These are phyloP conservation scores for Vicugna pacos DNA, from an alignment of 2,113 vertebrate genomes.

Conservation along the genomic window DNA sequence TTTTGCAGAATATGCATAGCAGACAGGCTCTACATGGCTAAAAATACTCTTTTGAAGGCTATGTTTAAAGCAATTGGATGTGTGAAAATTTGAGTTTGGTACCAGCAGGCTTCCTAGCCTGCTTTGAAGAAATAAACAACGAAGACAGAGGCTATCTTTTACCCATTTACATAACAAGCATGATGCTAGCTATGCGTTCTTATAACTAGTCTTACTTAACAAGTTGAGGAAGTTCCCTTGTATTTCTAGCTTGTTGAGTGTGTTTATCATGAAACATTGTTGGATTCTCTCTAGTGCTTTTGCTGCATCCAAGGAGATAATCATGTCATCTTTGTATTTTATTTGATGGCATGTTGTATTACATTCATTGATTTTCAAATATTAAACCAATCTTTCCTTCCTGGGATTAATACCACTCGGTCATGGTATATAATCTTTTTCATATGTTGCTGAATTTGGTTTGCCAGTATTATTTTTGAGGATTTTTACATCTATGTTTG, in stretches of 20 bases:
- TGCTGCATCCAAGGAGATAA: not conserved
- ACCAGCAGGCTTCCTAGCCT: not conserved
- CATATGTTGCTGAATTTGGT: not conserved
- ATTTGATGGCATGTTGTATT: not conserved
- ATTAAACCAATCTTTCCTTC: not conserved
- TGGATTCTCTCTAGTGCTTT: not conserved
- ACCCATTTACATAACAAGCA: not conserved
- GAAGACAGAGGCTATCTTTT: not conserved
- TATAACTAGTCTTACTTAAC: not conserved
- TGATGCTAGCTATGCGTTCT: not conserved
- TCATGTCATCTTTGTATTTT: not conserved
- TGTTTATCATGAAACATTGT: not conserved
- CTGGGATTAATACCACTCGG: not conserved
- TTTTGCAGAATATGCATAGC: not conserved
- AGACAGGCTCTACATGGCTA: not conserved
- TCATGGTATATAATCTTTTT: too few relatives aligned
- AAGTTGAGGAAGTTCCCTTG: not conserved
- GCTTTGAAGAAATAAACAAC: not conserved
- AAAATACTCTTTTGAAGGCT: not conserved
- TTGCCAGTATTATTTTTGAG: not conserved
- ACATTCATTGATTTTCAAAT: not conserved
- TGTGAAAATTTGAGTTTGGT: slow-evolving; percentile 5
- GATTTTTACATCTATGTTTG: not conserved
- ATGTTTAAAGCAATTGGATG: slow-evolving; percentile 22
- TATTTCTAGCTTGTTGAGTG: not conserved